These are phyloP conservation scores for Perca fluviatilis DNA, from an alignment of 2,113 vertebrate species.

Conservation along the genomic window DNA sequence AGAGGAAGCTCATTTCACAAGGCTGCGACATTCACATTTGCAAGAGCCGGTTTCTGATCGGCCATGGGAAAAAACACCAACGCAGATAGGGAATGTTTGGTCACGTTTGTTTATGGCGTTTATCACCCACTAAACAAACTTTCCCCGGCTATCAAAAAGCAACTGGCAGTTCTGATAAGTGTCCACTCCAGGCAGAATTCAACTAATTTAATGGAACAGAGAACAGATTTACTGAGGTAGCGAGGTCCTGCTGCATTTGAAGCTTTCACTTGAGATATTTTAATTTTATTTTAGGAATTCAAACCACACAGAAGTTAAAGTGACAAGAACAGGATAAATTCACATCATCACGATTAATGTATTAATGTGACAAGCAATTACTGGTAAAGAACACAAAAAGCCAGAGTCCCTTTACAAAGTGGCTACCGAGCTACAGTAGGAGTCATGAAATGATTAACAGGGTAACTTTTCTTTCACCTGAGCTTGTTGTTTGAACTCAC, in stretches of 20 bases:
- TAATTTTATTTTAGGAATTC: neutral
- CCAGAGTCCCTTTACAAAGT: neutral
- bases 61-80: neutral
- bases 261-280: neutral
- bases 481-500: too few relatives aligned
- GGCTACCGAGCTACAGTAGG: neutral
- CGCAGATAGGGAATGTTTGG: neutral
- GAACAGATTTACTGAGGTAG: neutral
- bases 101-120: constrained; percentile 11
- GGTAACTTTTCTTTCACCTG: too few relatives aligned
- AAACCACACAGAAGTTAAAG: neutral
- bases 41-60: constrained; percentile 1
- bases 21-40: neutral
- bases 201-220: neutral
- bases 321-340: neutral
- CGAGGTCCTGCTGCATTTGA: neutral
- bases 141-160: neutral
- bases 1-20: constrained; percentile 5
- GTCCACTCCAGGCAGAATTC: neutral
- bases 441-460: neutral
- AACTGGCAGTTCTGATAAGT: neutral
- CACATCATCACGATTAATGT: neutral
- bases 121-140: neutral
- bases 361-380: neutral
- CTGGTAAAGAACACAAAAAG: neutral